Base-by-base conservation (phyloP, 2,888 invertebrate species). In the Neocrepidodera transversa region DNA sequence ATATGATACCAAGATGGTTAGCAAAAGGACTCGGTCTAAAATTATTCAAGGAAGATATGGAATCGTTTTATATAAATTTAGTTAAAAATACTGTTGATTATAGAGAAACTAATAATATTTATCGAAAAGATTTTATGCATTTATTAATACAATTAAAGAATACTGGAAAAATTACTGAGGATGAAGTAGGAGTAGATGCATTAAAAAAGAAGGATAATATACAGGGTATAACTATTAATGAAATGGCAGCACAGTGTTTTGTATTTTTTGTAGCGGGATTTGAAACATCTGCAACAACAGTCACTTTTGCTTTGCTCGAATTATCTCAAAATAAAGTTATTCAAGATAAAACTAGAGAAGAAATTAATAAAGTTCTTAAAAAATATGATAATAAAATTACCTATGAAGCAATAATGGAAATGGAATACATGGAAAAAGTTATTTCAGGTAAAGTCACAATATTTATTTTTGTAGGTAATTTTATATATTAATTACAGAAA, bases 111-210 rank as follows among this genome's bases (percentile, higher is more conserved):
- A 67, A 74, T 51, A 66, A 73, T 2, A 53, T 78, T 1, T 68
- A 76, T 66, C 64, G 83, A 8, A 80, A 81, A 56, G 82, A 85
- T 66, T 84, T 83, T 57, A 70, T 85, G 14, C 80, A 84, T 56
- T 64, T 81, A 28, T 66, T 83, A 51, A 74, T 83, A 1, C 79
- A 81, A n/a, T 61, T 78, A 40, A 79, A 78, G 63, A 80, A 78
- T 42, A 69, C 63, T 16, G 71, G 68, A 3, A 66, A 58, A 55
- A 55, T 51, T 2, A 55, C 65, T 2, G 60, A 71, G 23, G 68
- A 69, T 32, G 67, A 62, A 5, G 45, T 68, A 30, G 42, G 43
- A 26, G 54, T 13, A 40, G 43, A 7, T 48, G 60, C 1, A 58
- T 49, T 42, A 11, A 45, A 11, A 49, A 53, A 32, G n/a, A 23